Percentiles rank a stretch among this genome's conserved stretches.
Conservation (phyloP, 30 jellyfish, hydroid and myxozoan genomes). For the Aurelia aurita region DNA sequence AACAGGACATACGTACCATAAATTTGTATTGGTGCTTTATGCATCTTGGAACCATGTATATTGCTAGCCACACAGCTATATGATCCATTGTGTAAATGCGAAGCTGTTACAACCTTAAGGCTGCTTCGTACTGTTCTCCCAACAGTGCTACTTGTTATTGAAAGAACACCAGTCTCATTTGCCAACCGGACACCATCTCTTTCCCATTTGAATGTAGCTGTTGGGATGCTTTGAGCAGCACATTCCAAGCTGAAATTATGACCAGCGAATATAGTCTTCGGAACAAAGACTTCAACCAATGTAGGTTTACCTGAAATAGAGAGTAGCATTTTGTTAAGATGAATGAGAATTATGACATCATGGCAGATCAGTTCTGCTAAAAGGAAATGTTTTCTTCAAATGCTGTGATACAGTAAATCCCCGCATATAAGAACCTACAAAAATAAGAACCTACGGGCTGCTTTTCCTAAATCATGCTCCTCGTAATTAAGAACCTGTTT, state of each 20-base stretch:
- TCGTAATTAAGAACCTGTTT: no score
- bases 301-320: constrained; percentile 52
- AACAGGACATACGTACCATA: constrained; percentile 23
- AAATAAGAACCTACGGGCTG: no score
- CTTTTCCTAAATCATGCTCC: no score
- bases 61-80: constrained; percentile 53
- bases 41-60: constrained; percentile 39
- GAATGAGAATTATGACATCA: no score
- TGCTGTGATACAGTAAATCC: no score
- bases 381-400: no score
- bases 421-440: no score
- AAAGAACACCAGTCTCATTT: not conserved
- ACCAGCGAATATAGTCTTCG: constrained; percentile 28
- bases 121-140: constrained; percentile 25
- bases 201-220: constrained; percentile 37
- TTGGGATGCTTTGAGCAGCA: constrained; percentile 44
- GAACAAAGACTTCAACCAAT: constrained; percentile 22
- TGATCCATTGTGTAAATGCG: constrained; percentile 59
- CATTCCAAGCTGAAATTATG: constrained; percentile 27
- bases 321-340: no score
- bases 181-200: constrained; percentile 11
- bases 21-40: constrained; percentile 44
- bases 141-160: not conserved
- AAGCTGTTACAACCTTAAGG: constrained; percentile 3
- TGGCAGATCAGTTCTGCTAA: no score